These are phyloP conservation scores for Cuculus canorus DNA, from an alignment of 2,797 vertebrate genomes.

Conservation along the genomic window DNA sequence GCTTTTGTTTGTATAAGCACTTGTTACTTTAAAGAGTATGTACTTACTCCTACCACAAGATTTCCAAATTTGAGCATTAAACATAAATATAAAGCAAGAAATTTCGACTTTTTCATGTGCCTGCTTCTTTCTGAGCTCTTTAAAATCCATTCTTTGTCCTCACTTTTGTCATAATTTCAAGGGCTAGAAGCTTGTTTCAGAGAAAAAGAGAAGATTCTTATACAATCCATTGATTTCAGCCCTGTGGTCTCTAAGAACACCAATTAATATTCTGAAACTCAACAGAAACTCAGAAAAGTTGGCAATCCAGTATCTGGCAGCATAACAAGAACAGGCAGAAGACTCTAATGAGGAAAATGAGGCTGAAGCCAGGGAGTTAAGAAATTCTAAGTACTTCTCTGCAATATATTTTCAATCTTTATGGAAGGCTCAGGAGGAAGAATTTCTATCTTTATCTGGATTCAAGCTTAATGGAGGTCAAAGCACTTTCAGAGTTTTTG, in stretches of 20 bases:
- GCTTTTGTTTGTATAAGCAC: neutral
- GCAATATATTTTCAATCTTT: neutral
- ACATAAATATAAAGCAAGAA: neutral
- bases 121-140: neutral
- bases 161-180: neutral
- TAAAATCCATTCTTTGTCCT: neutral
- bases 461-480: neutral
- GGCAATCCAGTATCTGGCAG: conserved; percentile 9
- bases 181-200: neutral
- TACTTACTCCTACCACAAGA: neutral
- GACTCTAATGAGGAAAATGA: conserved; percentile 21
- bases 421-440: neutral
- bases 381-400: neutral
- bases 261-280: conserved; percentile 17
- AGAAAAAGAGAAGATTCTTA: neutral
- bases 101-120: neutral
- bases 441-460: neutral
- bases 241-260: neutral
- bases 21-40: neutral
- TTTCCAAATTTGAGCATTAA: neutral
- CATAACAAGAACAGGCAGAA: neutral
- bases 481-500: neutral
- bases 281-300: neutral
- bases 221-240: conserved; percentile 9
- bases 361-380: neutral